phyloP scores from a whole-genome alignment of 1,140 invertebrate genomes.

The Nephotettix cincticeps region DNA sequence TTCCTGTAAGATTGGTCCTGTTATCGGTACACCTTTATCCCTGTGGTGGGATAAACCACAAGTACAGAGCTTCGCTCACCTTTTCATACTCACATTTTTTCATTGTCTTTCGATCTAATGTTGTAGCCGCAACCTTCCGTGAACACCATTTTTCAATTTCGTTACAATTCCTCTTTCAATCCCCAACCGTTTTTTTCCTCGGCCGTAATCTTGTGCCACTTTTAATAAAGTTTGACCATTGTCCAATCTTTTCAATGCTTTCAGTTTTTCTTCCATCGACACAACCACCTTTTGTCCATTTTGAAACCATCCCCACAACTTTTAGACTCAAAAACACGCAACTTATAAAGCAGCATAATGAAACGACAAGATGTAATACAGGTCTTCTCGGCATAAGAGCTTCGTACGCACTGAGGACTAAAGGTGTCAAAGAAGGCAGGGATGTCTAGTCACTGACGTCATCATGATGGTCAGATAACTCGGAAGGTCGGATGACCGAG shows the following conservation, averaged over 20 bases:
- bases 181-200: conserved; percentile 29
- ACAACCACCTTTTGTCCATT: conserved; percentile 33
- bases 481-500: no score
- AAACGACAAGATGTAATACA: not conserved
- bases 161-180: conserved; percentile 33
- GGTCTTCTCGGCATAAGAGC: not conserved
- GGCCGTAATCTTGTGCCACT: conserved; percentile 29
- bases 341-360: not conserved
- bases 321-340: not conserved
- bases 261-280: conserved; percentile 29
- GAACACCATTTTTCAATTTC: conserved; percentile 27
- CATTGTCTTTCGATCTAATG: conserved; percentile 24
- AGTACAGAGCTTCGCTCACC: conserved; percentile 26
- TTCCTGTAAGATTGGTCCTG: conserved; percentile 38
- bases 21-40: conserved; percentile 31
- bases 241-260: conserved; percentile 31
- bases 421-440: no score
- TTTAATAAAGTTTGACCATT: conserved; percentile 31
- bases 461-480: no score
- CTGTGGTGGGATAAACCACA: conserved; percentile 28
- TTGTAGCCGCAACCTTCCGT: conserved; percentile 11
- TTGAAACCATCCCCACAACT: conserved; percentile 15
- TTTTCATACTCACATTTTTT: conserved; percentile 31
- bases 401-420: conserved; percentile 10
- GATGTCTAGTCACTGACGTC: no score